A percentile compares a stretch with the other conserved stretches of the same genome.
These are phyloP conservation scores for Petaurus breviceps DNA, from an alignment of 2,113 vertebrate species.

Conservation along the genomic window DNA sequence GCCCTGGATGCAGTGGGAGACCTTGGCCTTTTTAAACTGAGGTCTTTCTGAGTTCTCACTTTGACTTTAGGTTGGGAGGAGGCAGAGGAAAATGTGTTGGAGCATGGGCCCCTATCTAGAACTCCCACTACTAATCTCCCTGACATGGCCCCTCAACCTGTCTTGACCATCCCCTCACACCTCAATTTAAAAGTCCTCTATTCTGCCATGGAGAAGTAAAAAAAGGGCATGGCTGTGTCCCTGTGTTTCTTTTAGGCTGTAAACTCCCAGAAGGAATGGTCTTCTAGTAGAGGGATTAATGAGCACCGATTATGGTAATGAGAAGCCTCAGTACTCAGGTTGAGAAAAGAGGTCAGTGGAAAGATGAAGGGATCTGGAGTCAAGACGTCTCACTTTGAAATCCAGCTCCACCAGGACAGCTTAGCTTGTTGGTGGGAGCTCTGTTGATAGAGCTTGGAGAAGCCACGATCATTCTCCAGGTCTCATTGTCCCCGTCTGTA, in stretches of 20 bases:
- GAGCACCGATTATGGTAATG: background rate
- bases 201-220: background rate
- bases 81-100: background rate
- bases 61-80: background rate
- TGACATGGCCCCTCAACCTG: background rate
- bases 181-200: background rate
- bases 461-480: background rate
- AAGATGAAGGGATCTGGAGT: background rate
- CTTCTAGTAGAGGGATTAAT: background rate
- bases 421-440: background rate
- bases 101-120: background rate
- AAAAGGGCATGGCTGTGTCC: background rate
- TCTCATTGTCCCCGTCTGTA: background rate
- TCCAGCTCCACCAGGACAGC: background rate
- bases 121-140: background rate
- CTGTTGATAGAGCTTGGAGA: background rate
- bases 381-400: background rate
- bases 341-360: background rate
- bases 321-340: background rate
- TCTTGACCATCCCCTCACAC: background rate
- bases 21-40: too few relatives aligned
- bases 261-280: background rate
- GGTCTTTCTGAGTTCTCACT: too few relatives aligned
- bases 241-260: background rate
- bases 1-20: too few relatives aligned